Evolutionary conservation across 2,113 vertebrate genomes (phyloP), one percentile per base, ranked within the genome.

Genomic region (Oostethus manadensis): DNA sequence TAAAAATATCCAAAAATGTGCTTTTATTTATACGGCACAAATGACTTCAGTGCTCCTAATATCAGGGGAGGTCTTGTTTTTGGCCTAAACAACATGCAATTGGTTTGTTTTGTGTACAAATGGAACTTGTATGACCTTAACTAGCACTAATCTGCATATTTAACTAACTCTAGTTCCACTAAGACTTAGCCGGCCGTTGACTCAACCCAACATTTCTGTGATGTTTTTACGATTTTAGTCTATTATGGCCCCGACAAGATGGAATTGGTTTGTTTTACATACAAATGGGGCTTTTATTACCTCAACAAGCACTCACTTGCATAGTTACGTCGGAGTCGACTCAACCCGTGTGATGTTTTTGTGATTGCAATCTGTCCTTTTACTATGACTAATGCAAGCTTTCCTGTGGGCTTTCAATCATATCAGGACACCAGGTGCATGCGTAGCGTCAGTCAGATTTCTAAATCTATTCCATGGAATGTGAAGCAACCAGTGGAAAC

Each of bases 1-100:
- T 79, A 68, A 83, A 83, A 82, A 82, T 85, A 26, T 68, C 46
- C 70, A 51, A 73, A 33, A 68, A 64, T 35, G 21, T 26, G 64
- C 29, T 56, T 56, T 60, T 66, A 22, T 73, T 74, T 58, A 55
- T 59, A 58, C 21, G 21, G 13, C 4, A 22, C 20, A 50, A 50
- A 23, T 16, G 13, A 11, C 3, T 48, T 18, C 8, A 48, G 10
- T 48, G 20, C 18, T 18, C 1, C 18, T 48, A 20, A 22, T 48
- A 21, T 4, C 47, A 48, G 47, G 10, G 18, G 21, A 49, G 11
- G 21, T 50, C 15, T 23, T 8, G 21, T 16, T 42, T 42, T 42
- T 14, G 10, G 38, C 38, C 38, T 13, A 42, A 42, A 42, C 38
- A 3, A 42, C 10, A 42, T 42, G 10, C 2, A 42, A 42, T 42